Evolutionary conservation across 2,888 invertebrate species (phyloP).

Genomic region (Plebejus argus): DNA sequence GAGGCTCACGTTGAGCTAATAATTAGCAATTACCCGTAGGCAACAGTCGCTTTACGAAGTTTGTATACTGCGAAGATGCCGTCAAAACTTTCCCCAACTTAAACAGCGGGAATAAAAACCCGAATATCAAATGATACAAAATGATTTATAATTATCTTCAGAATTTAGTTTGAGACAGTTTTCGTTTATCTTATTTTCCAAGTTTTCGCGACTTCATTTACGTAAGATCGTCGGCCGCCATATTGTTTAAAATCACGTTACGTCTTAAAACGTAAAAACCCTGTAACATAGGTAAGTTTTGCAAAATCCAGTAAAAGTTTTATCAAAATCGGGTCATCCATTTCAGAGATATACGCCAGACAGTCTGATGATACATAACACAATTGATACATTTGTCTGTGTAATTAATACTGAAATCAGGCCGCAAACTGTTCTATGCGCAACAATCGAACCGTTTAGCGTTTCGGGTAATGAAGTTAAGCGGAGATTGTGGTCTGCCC

Average conservation of each 20-base stretch:
- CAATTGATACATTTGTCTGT: conserved; percentile 14
- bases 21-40: conserved; percentile 59
- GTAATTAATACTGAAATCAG: conserved; percentile 18
- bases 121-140: conserved; percentile 28
- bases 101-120: conserved; percentile 52
- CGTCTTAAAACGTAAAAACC: not conserved
- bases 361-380: not conserved
- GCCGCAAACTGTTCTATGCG: conserved; percentile 25
- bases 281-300: not conserved
- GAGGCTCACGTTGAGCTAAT: conserved; percentile 43
- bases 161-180: conserved; percentile 12
- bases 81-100: conserved; percentile 72
- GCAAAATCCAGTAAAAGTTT: not conserved
- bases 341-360: not conserved
- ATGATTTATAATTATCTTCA: conserved; percentile 22
- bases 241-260: not conserved
- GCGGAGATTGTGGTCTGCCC: conserved; percentile 65
- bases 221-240: not conserved
- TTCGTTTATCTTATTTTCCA: not conserved
- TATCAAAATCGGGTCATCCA: not conserved
- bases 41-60: conserved; percentile 74
- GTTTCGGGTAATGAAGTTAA: conserved; percentile 78
- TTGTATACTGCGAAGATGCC: conserved; percentile 77
- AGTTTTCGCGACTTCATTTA: not conserved
- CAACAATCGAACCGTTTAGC: conserved; percentile 63